Percentiles rank a stretch among this genome's conserved stretches.
Evolutionary conservation across 2,888 invertebrate species (phyloP).

Genomic region (Drosophila paucipuncta): DNA sequence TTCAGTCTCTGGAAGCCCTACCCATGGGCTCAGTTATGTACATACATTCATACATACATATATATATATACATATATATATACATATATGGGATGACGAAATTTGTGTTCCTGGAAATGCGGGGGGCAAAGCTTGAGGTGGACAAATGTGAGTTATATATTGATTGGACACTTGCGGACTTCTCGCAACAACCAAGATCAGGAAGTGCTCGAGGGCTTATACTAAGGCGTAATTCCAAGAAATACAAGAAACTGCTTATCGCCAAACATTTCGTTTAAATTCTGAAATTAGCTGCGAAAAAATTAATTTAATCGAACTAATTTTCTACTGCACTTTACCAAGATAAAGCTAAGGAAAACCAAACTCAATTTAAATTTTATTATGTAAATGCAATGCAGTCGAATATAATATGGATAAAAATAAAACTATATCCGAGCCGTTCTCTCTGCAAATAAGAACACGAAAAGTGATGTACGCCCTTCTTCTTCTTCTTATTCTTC

Average conservation of each 20-base stretch:
- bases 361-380: neutral
- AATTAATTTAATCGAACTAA: neutral
- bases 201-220: neutral
- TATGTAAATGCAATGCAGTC: neutral
- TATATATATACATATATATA: neutral
- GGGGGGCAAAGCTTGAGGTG: neutral
- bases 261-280: neutral
- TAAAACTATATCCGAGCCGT: neutral
- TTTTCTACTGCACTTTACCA: neutral
- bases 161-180: neutral
- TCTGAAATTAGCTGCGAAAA: neutral
- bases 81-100: neutral
- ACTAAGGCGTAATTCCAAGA: neutral
- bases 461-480: neutral
- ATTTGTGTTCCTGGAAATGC: neutral
- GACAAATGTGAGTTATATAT: neutral
- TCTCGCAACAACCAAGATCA: neutral
- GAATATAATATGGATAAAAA: neutral
- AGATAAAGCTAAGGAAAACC: neutral
- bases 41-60: neutral
- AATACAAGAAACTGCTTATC: neutral
- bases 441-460: neutral
- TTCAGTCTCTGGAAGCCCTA: slow-evolving; percentile 46
- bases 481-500: too few relatives aligned
- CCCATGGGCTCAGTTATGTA: slow-evolving; percentile 11